Evolutionary conservation across 2,797 vertebrate species (phyloP), one percentile per base, ranked within the genome.

Genomic region (Melanotaenia nigrans): DNA sequence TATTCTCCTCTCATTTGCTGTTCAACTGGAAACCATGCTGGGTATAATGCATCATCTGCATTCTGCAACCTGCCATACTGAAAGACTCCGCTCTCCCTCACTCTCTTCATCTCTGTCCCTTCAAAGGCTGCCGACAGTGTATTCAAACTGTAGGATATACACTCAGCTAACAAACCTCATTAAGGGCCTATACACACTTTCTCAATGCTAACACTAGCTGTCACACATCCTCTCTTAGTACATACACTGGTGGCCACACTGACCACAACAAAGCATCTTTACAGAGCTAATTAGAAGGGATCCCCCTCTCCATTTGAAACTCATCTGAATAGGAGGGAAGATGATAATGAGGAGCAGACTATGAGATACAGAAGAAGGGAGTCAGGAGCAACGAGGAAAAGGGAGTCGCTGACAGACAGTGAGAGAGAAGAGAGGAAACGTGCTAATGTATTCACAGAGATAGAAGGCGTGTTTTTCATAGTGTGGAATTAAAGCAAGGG

Each of bases 271-370:
- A 91, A 92, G 90, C 92, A 85, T 92, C 91, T 92, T 92, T 92
- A 83, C 92, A 93, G 93, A 94, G 92, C 93, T 95, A 93, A 95
- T 95, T 94, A 94, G 93, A 90, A 88, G 85, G 86, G 87, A 88
- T 54, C 82, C 88, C 89, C 84, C 86, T 88, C 86, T 88, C 82
- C 74, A 85, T 91, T 90, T 88, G 84, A 87, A 84, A 79, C 89
- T 90, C 86, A 92, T 93, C 87, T 93, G 92, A 94, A 94, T 93
- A 83, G 87, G 81, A 83, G 84, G 78, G 83, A 85, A 80, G 70
- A 86, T 86, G 79, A 82, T 87, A 85, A 90, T 79, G 78, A 89
- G 74, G 79, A 87, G 56, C 56, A 67, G 80, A 84, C 82, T 75
- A 73, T 75, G 76, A 83, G 71, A 74, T 36, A 68, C 86, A 84